Conservation (phyloP, 2,888 invertebrate species). For the Alsophila aescularia region DNA sequence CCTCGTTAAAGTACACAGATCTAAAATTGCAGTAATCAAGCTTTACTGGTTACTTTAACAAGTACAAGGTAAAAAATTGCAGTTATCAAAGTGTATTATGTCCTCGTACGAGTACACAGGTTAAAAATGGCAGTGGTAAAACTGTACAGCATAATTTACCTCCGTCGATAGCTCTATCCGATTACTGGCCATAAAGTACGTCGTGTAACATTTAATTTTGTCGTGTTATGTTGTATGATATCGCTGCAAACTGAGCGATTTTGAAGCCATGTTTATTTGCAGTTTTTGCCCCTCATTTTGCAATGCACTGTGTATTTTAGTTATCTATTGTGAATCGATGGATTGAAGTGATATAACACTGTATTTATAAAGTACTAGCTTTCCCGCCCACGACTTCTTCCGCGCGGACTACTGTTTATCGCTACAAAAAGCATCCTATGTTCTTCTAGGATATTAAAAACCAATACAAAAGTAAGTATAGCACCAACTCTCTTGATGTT, state of each 20-base stretch:
- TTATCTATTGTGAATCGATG: background rate
- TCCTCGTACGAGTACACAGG: slow-evolving; percentile 4
- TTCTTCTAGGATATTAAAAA: no score
- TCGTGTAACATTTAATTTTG: slow-evolving; percentile 27
- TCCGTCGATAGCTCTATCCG: background rate
- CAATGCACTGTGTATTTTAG: slow-evolving; percentile 21
- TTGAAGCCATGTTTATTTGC: slow-evolving; percentile 6
- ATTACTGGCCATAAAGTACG: background rate
- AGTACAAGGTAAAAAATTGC: no score
- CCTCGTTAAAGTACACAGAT: slow-evolving; percentile 10
- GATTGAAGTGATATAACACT: background rate
- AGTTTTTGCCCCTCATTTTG: slow-evolving; percentile 28
- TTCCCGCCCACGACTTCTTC: no score
- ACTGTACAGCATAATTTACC: slow-evolving; percentile 10
- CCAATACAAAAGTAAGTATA: no score
- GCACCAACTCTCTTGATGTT: no score
- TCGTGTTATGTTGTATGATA: no score
- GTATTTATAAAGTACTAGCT: no score
- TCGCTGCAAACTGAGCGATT: slow-evolving; percentile 23
- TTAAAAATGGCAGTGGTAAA: slow-evolving; percentile 17
- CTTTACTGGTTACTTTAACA: slow-evolving; percentile 1
- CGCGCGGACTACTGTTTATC: no score
- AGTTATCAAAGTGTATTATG: no score
- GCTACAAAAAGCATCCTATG: no score
- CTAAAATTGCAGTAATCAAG: slow-evolving; percentile 17